A percentile compares a stretch with the other conserved stretches of the same genome.
Conservation (phyloP, 2,113 vertebrate genomes). For the Lota lota region DNA sequence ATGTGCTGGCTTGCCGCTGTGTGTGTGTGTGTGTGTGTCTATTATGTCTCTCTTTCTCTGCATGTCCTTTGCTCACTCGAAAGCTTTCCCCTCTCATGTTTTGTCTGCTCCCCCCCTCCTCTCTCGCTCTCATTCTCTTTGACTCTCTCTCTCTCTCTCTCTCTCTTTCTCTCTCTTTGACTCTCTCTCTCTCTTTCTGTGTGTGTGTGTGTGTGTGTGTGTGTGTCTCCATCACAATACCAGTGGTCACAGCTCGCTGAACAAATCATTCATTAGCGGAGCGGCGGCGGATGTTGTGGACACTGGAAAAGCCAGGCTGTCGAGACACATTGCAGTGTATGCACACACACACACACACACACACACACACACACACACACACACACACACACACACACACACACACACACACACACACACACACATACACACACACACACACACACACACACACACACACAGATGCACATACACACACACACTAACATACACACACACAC, state of each 20-base stretch:
- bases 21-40: conserved; percentile 54
- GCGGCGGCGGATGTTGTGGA: conserved; percentile 29
- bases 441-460: no score
- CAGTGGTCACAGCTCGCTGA: conserved; percentile 70
- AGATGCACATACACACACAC: no score
- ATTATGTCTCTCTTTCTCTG: no score
- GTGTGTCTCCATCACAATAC: conserved; percentile 63
- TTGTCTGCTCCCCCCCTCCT: not conserved
- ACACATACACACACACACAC: not conserved
- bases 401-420: conserved; percentile 5
- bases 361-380: conserved; percentile 10
- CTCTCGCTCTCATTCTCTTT: conserved; percentile 4
- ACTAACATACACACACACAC: no score
- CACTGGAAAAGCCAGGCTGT: conserved; percentile 25
- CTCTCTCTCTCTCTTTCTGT: conserved; percentile 13
- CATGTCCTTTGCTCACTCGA: no score
- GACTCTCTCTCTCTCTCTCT: conserved; percentile 42
- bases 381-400: conserved; percentile 14
- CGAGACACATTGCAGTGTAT: conserved; percentile 9
- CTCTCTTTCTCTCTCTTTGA: conserved; percentile 11
- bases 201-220: conserved; percentile 61
- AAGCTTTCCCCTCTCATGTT: no score
- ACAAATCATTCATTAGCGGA: conserved; percentile 68
- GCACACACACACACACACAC: conserved; percentile 31
- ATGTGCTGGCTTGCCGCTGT: conserved; percentile 51